phyloP scores from a whole-genome alignment of 2,888 invertebrate species.

The Sepioteuthis lessoniana region DNA sequence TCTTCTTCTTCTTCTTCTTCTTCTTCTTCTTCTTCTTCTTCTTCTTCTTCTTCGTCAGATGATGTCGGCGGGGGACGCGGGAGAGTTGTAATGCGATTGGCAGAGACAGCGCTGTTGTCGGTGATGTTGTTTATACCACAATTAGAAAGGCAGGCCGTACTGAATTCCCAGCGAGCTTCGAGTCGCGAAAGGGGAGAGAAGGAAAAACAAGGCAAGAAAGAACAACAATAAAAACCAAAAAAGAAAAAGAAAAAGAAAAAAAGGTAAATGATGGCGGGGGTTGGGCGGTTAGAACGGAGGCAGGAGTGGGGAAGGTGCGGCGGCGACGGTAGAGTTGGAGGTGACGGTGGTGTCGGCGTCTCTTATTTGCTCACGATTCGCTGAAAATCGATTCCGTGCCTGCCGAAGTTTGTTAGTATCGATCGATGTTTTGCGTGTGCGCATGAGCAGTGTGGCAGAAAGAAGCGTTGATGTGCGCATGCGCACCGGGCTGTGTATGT shows the following conservation, averaged over 20 bases:
- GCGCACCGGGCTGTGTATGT: background rate
- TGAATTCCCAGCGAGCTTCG: conserved; percentile 20
- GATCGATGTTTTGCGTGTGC: background rate
- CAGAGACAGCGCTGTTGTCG: background rate
- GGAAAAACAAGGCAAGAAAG: background rate
- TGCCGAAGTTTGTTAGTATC: conserved; percentile 19
- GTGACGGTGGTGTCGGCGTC: background rate
- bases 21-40: no score
- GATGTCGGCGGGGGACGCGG: background rate
- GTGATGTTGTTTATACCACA: background rate
- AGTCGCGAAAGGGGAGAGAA: background rate
- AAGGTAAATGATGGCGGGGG: no score
- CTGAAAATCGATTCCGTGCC: conserved; percentile 33
- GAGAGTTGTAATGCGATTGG: background rate
- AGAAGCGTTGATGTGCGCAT: background rate
- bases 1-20: no score
- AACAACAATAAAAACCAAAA: no score
- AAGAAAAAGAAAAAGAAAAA: no score
- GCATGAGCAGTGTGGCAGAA: background rate
- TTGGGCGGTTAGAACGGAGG: background rate
- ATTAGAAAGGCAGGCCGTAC: background rate
- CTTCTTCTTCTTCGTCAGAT: no score
- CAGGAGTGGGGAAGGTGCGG: background rate
- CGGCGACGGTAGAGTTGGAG: background rate
- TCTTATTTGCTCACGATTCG: conserved; percentile 33